Conservation (phyloP, 2,113 vertebrate species). For the Paedocypris sp. region DNA sequence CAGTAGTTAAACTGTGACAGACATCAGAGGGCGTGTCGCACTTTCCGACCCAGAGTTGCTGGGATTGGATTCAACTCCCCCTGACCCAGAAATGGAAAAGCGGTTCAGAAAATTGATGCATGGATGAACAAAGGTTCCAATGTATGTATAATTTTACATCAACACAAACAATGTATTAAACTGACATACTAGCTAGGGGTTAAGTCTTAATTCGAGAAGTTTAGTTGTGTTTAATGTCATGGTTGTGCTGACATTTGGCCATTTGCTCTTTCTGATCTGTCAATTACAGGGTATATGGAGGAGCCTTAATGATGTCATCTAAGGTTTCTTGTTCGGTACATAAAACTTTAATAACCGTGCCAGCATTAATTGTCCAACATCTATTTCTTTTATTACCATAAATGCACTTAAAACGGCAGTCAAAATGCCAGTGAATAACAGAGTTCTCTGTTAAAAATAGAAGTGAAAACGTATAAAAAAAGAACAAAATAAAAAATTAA, state of each 20-base stretch:
- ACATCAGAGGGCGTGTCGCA: no score
- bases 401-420: background rate
- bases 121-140: background rate
- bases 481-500: no score
- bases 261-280: background rate
- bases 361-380: no score
- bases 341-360: background rate
- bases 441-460: no score
- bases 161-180: background rate
- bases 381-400: no score
- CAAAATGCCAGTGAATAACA: background rate
- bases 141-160: background rate
- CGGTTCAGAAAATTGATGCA: no score
- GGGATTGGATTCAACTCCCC: no score
- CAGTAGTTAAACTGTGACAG: no score
- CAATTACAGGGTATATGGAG: constrained; percentile 9
- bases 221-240: background rate
- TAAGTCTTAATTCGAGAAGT: constrained; percentile 3
- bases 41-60: no score
- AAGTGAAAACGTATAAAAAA: no score
- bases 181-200: background rate
- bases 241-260: constrained; percentile 19
- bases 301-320: background rate
- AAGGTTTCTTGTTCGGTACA: background rate
- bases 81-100: no score